phyloP scores from a whole-genome alignment of 2,113 vertebrate species.

The Panthera tigris region DNA sequence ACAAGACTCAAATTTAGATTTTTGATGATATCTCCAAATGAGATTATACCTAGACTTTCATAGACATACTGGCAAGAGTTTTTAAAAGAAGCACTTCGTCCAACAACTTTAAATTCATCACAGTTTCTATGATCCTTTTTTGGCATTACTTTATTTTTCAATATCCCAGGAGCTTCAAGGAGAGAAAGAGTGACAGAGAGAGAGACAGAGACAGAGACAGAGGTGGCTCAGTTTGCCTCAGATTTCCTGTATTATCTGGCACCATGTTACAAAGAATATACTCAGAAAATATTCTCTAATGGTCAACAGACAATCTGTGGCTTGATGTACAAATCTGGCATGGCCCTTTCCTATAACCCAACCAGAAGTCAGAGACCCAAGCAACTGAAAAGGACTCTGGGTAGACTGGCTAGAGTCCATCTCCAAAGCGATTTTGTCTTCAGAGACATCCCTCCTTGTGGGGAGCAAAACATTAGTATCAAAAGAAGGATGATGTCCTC shows the following conservation, averaged over 20 bases:
- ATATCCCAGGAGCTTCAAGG: not conserved
- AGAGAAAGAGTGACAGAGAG: not conserved
- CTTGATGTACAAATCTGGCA: not conserved
- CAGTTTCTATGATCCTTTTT: conserved; percentile 27
- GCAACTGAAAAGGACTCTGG: not conserved
- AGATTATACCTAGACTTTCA: conserved; percentile 38
- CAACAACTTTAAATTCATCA: conserved; percentile 42
- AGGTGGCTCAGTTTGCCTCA: not conserved
- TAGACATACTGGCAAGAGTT: conserved; percentile 37
- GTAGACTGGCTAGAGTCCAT: not conserved
- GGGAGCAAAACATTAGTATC: not conserved
- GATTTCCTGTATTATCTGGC: not conserved
- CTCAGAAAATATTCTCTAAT: not conserved
- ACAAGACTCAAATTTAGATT: conserved; percentile 44
- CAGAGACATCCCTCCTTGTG: not conserved
- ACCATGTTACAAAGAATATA: not conserved
- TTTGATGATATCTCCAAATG: conserved; percentile 43
- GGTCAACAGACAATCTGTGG: not conserved
- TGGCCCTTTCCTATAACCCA: not conserved
- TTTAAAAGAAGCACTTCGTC: conserved; percentile 4
- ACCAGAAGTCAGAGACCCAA: not conserved
- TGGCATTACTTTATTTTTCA: conserved; percentile 50
- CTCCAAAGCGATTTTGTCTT: not conserved
- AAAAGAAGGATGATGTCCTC: not conserved
- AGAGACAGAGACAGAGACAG: not conserved